Base-by-base conservation (phyloP, 2,797 vertebrate genomes). In the Dendrocincla fuliginosa region DNA sequence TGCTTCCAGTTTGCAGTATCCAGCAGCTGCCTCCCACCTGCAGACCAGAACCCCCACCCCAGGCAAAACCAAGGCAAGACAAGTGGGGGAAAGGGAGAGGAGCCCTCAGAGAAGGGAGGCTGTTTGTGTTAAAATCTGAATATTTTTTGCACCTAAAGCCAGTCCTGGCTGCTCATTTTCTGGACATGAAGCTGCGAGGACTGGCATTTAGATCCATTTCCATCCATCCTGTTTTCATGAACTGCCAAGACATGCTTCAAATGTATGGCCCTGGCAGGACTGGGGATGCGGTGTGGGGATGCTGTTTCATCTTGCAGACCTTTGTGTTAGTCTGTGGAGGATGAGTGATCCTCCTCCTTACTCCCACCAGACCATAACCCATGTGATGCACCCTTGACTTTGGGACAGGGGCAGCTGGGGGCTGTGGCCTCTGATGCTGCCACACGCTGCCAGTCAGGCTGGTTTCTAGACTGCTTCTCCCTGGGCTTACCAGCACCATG, bases 221-320 rank as follows among this genome's bases (percentile, higher is more conserved):
- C 33, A 37, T n/a, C 13, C 24, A 9, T 33, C 44, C 33, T 16
- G 19, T 61, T 84, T 83, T 33, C 2, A 4, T 16, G 28, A 44
- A 23, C 61, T 86, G 65, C 70, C 77, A 81, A 71, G 65, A 76
- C 4, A 33, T 76, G 10, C 44, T 76, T 75, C 5, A 8, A 60
- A 50, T 0, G 0, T 32, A 11, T 7, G 5, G 28, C 16, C 19
- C 32, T 78, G 32, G 18, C 41, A 68, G 53, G 16, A 17, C 23
- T 69, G 50, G 4, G 17, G 28, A 33, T 67, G 25, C 30, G 41
- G 15, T 32, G 33, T 16, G 13, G 6, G 37, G n/a, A 47, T 53
- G 23, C 8, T 71, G 16, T 65, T 13, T 52, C 39, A 37, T 57
- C 46, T 68, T 88, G 16, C 24, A 91, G 44, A 76, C 17, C 16